phyloP scores from a whole-genome alignment of 2,797 vertebrate species.

The Potorous gilbertii region DNA sequence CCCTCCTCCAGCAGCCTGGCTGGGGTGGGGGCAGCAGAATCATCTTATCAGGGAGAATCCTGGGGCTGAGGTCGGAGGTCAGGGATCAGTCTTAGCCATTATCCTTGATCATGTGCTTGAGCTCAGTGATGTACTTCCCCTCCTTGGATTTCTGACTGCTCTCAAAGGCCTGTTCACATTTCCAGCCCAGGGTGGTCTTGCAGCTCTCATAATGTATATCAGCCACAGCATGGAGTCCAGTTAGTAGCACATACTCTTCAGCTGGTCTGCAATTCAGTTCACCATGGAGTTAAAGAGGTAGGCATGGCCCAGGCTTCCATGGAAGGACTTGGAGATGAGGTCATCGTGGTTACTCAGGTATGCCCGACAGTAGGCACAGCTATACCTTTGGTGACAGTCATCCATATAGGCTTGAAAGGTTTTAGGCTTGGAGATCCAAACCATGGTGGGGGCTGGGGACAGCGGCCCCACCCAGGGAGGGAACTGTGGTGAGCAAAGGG shows the following conservation, averaged over 20 bases:
- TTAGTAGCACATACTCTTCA: slow-evolving; percentile 92
- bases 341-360: slow-evolving; percentile 95
- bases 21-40: slow-evolving; percentile 68
- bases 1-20: slow-evolving; percentile 74
- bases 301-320: slow-evolving; percentile 93
- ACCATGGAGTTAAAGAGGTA: slow-evolving; percentile 96
- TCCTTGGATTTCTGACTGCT: slow-evolving; percentile 97
- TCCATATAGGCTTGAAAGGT: slow-evolving; percentile 96
- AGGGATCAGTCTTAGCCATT: slow-evolving; percentile 92
- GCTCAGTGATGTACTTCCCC: slow-evolving; percentile 95
- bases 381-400: slow-evolving; percentile 94
- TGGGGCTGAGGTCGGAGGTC: not conserved
- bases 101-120: slow-evolving; percentile 97
- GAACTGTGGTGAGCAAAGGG: slow-evolving; percentile 77
- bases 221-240: slow-evolving; percentile 93
- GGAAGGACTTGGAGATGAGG: slow-evolving; percentile 96
- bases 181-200: slow-evolving; percentile 95
- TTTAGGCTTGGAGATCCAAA: slow-evolving; percentile 94
- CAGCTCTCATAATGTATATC: slow-evolving; percentile 96
- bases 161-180: slow-evolving; percentile 96
- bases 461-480: slow-evolving; percentile 77
- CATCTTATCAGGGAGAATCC: not conserved
- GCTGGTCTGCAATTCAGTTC: slow-evolving; percentile 93
- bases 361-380: slow-evolving; percentile 94
- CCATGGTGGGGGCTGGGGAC: slow-evolving; percentile 85